A percentile compares a stretch with the other conserved stretches of the same genome.
These are phyloP conservation scores for Beaufortia kweichowensis DNA, from an alignment of 2,113 vertebrate genomes.

Conservation along the genomic window DNA sequence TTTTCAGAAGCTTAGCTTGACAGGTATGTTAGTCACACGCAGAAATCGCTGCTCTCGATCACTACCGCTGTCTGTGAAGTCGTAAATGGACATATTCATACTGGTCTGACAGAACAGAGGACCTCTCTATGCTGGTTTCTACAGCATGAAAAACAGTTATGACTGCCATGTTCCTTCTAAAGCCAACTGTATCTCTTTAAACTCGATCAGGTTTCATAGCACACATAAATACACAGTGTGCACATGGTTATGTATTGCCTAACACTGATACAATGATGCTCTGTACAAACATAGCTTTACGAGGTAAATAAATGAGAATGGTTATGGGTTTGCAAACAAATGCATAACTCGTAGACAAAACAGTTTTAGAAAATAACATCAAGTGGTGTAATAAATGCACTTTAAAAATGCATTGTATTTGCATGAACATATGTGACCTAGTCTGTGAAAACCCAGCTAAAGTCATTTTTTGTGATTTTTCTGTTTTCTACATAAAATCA, in stretches of 20 bases:
- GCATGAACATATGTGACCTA: no score
- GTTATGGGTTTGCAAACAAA: no score
- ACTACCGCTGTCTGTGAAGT: neutral
- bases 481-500: no score
- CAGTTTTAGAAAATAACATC: no score
- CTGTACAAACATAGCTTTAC: neutral
- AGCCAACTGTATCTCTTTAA: conserved; percentile 25
- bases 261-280: neutral
- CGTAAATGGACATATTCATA: conserved; percentile 31
- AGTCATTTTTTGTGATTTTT: no score
- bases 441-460: no score
- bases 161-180: conserved; percentile 1
- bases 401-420: no score
- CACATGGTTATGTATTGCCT: neutral
- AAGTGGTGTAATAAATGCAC: no score
- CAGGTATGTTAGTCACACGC: neutral
- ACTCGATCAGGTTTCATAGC: conserved; percentile 26
- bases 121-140: conserved; percentile 31
- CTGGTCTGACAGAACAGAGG: conserved; percentile 20
- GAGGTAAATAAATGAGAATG: no score
- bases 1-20: neutral
- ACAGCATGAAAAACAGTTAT: conserved; percentile 20
- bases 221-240: neutral
- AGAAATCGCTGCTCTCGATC: neutral
- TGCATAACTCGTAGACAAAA: no score